Base-by-base conservation (phyloP, 2,888 invertebrate genomes). In the Tachina grossa region DNA sequence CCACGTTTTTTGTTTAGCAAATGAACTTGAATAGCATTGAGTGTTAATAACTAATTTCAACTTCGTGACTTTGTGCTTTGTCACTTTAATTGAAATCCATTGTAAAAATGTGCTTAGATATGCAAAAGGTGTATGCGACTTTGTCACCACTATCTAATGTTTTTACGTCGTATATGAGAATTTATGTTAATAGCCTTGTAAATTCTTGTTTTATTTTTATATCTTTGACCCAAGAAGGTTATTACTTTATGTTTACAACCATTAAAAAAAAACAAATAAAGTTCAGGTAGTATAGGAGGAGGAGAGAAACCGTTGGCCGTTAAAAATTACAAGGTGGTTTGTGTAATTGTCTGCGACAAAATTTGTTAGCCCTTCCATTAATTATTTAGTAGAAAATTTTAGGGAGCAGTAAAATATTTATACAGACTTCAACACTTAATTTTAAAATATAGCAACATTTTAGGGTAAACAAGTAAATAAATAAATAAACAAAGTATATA, bases 21-120 rank as follows among this genome's bases (percentile, higher is more conserved):
- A 71, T 55, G 71, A 41, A 19, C 47, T 55, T 19, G 13, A 31
- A 14, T 39, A 75, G 57, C 45, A 71, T 53, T 51, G 72, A 84
- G 84, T 84, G 84, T 76, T 84, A 66, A 80, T 84, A 80, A 84
- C 71, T 80, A 84, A 80, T 84, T 84, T 80, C 53, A 66, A 59
- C 76, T 80, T 84, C 80, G 84, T 84, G 84, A 84, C 79, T 76
- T 71, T 22, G 75, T 71, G 66, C 51, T 77, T 77, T 77, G 80
- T 80, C 84, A 71, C 39, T 72, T 71, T 68, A 72, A 72, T 71
- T 72, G 66, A 59, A 71, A 71, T 8, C 10, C 19, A 55, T 31
- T 72, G 19, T 43, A 9, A 22, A 65, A 43, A 49, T 66, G 59
- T 72, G 39, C 49, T 61, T 61, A 43, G 43, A 43, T 43, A 61